phyloP scores from a whole-genome alignment of 2,888 invertebrate species.

The Folsomia manolachei region DNA sequence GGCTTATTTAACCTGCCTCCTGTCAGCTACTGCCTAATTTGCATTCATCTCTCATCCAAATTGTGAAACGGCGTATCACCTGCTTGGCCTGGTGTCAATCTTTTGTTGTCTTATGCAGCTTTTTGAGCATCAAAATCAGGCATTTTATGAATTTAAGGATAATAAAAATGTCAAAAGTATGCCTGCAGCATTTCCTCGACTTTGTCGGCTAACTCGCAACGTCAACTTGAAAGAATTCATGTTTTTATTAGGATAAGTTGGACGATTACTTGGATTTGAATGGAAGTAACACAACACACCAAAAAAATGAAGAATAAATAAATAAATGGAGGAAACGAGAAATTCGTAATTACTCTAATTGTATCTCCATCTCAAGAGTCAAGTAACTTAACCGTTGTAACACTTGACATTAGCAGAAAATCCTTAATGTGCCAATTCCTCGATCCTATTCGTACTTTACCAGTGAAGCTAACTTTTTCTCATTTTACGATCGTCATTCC shows the following conservation, averaged over 20 bases:
- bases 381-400: neutral
- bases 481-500: neutral
- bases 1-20: neutral
- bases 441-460: neutral
- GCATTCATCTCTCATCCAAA: conserved; percentile 4
- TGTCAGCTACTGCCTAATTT: conserved; percentile 8
- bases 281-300: neutral
- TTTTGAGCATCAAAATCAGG: neutral
- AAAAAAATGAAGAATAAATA: neutral
- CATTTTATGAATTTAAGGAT: neutral
- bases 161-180: conserved; percentile 17
- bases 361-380: neutral
- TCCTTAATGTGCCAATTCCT: neutral
- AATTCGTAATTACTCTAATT: conserved; percentile 2
- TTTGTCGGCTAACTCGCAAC: neutral
- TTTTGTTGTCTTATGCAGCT: neutral
- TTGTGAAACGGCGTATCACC: neutral
- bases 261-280: neutral
- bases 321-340: neutral
- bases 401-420: neutral
- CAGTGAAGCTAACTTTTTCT: neutral
- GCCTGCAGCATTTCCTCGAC: neutral
- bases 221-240: neutral
- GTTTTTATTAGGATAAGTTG: neutral
- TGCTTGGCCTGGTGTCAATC: neutral